Conservation (phyloP, 2,888 invertebrate genomes). For the Cerceris ruficornis region DNA sequence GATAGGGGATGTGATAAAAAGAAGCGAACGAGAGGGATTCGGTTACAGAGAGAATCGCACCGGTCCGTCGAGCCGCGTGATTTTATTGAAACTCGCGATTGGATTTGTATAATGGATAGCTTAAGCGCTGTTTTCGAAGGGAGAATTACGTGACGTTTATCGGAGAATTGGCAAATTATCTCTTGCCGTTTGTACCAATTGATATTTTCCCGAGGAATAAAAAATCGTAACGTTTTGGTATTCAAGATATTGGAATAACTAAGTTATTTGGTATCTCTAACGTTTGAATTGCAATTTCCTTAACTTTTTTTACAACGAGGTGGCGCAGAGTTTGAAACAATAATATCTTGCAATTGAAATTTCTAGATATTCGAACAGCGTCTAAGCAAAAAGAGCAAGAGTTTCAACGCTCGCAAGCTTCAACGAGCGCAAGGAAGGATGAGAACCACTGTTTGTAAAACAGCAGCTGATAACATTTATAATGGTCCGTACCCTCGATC, state of each 20-base stretch:
- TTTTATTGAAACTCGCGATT: constrained; percentile 21
- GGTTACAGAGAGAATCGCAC: constrained; percentile 4
- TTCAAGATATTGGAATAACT: too few relatives aligned
- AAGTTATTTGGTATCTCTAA: too few relatives aligned
- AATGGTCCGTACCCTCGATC: constrained; percentile 70
- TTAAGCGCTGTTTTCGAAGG: not conserved
- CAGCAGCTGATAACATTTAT: constrained; percentile 74
- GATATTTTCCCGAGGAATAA: too few relatives aligned
- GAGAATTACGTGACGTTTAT: not conserved
- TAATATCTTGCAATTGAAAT: too few relatives aligned
- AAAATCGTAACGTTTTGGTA: too few relatives aligned
- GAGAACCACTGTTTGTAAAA: constrained; percentile 74
- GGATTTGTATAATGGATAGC: constrained; percentile 7
- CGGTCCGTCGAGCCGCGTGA: constrained; percentile 13
- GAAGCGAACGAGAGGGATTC: constrained; percentile 9
- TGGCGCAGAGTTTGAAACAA: too few relatives aligned
- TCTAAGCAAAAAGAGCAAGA: too few relatives aligned
- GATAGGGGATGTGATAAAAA: constrained; percentile 18
- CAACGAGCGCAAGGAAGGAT: not conserved
- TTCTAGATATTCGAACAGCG: too few relatives aligned
- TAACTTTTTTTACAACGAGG: too few relatives aligned
- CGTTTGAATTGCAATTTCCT: too few relatives aligned
- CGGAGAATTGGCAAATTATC: too few relatives aligned
- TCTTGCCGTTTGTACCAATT: too few relatives aligned
- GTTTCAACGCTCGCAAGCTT: not conserved